phyloP scores from a whole-genome alignment of 1,140 invertebrate species.

The Apis laboriosa region DNA sequence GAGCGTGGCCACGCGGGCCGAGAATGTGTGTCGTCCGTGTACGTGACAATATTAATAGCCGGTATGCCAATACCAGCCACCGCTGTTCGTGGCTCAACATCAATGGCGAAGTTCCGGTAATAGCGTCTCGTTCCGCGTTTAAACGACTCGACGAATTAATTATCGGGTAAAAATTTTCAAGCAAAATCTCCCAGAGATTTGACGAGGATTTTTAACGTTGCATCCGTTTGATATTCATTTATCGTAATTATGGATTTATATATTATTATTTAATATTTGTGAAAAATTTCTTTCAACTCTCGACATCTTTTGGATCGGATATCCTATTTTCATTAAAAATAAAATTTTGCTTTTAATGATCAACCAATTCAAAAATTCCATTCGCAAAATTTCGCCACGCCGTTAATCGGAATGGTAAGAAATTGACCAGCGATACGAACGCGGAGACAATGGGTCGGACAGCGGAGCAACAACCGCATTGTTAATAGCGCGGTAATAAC shows the following conservation, averaged over 20 bases:
- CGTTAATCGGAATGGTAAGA: constrained; percentile 19
- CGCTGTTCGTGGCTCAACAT: constrained; percentile 18
- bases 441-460: constrained; percentile 34
- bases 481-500: constrained; percentile 58
- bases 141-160: constrained; percentile 16
- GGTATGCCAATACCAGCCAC: constrained; percentile 40
- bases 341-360: too few relatives aligned
- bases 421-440: neutral
- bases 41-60: constrained; percentile 52
- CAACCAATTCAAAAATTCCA: too few relatives aligned
- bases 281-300: too few relatives aligned
- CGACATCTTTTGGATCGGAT: too few relatives aligned
- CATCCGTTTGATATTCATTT: too few relatives aligned
- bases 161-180: neutral
- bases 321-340: too few relatives aligned
- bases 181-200: neutral
- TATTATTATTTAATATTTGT: too few relatives aligned
- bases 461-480: constrained; percentile 40
- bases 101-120: constrained; percentile 48
- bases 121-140: constrained; percentile 25
- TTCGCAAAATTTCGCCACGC: constrained; percentile 14
- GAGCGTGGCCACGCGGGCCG: neutral
- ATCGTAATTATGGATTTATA: too few relatives aligned
- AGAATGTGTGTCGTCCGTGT: constrained; percentile 38
- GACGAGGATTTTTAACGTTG: neutral